Conservation (phyloP, 2,797 vertebrate species). For the Macroramphosus scolopax region DNA sequence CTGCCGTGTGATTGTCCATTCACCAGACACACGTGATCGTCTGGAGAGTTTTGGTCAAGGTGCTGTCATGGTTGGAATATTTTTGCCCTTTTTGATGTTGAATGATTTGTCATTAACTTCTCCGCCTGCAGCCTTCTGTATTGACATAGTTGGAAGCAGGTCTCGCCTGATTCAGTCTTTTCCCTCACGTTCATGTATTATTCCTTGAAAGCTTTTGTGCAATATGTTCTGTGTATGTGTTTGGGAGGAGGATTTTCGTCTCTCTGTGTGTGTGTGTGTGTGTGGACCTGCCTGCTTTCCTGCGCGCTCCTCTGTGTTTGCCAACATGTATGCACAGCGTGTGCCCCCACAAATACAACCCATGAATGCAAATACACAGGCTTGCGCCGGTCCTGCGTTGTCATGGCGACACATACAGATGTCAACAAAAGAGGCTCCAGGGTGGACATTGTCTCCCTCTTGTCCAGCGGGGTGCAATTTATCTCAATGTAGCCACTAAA, state of each 20-base stretch:
- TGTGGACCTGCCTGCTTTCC: conserved; percentile 22
- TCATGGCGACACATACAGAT: conserved; percentile 61
- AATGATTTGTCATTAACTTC: too few relatives aligned
- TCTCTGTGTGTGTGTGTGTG: conserved; percentile 21
- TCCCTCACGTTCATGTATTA: too few relatives aligned
- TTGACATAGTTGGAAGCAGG: too few relatives aligned
- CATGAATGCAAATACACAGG: conserved; percentile 30
- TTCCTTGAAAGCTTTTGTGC: too few relatives aligned
- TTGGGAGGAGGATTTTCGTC: conserved; percentile 24
- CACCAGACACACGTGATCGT: conserved; percentile 30
- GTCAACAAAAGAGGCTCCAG: conserved; percentile 60
- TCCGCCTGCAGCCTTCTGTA: too few relatives aligned
- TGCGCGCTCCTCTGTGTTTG: conserved; percentile 20
- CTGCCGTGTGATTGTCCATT: conserved; percentile 43
- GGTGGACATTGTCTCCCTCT: conserved; percentile 54
- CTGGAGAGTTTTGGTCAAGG: too few relatives aligned
- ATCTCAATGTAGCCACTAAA: conserved; percentile 68
- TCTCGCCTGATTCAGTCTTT: too few relatives aligned
- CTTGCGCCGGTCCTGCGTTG: conserved; percentile 27
- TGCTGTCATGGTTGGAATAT: too few relatives aligned
- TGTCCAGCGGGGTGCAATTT: conserved; percentile 68
- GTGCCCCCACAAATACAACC: conserved; percentile 22
- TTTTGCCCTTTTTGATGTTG: too few relatives aligned
- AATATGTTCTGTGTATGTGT: conserved; percentile 17
- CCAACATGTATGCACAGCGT: conserved; percentile 13